phyloP scores from a whole-genome alignment of 2,797 vertebrate species.

The Danionella dracula region DNA sequence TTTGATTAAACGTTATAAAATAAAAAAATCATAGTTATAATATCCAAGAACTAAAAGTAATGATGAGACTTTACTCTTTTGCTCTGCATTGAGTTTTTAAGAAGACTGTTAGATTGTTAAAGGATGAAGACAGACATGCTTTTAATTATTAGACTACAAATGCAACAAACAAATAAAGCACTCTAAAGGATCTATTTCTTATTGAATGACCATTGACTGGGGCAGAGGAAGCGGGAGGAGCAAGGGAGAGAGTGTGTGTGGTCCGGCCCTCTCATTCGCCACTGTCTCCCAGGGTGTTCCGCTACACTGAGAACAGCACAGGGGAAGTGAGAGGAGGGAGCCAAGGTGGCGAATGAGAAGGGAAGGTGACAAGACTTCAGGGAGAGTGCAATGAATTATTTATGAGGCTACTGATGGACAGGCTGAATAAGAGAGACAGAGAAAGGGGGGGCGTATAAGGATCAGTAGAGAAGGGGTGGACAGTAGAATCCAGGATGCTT shows the following conservation, averaged over 20 bases:
- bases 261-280: conserved; percentile 29
- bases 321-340: conserved; percentile 52
- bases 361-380: conserved; percentile 77
- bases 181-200: conserved; percentile 34
- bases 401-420: conserved; percentile 78
- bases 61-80: too few species aligned
- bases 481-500: conserved; percentile 38
- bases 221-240: conserved; percentile 10
- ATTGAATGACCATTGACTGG: conserved; percentile 47
- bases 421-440: conserved; percentile 69
- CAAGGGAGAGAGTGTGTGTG: conserved; percentile 46
- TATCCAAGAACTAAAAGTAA: too few species aligned
- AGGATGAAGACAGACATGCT: conserved; percentile 34
- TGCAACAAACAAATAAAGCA: conserved; percentile 19
- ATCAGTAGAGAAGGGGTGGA: conserved; percentile 43
- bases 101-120: too few species aligned
- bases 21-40: too few species aligned
- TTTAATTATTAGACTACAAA: conserved; percentile 39
- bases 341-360: conserved; percentile 65
- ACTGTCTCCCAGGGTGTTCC: conserved; percentile 48
- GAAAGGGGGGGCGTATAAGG: conserved; percentile 59
- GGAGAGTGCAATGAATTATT: conserved; percentile 79
- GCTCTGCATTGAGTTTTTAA: too few species aligned
- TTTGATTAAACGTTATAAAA: too few species aligned
- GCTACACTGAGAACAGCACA: conserved; percentile 41